These are phyloP conservation scores for Amiota minor DNA, from an alignment of 2,888 invertebrate genomes.

Conservation along the genomic window DNA sequence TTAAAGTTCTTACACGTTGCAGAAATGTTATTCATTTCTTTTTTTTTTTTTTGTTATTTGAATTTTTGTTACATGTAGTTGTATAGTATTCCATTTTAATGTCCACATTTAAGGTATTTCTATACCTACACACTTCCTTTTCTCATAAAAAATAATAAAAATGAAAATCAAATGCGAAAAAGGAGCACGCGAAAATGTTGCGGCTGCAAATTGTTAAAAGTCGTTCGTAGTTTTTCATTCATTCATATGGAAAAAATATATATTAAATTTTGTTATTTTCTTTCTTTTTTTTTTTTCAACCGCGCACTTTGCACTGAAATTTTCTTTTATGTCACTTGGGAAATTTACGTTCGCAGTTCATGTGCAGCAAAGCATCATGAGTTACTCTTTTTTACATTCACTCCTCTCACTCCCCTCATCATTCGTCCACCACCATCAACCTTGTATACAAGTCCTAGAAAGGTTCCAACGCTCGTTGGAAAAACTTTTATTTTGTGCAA, in stretches of 20 bases:
- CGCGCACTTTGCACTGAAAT: constrained; percentile 32
- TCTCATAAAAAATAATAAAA: no score
- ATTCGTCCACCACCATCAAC: no score
- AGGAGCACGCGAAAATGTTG: constrained; percentile 16
- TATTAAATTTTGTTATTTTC: not conserved
- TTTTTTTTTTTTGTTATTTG: not conserved
- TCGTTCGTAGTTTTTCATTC: not conserved
- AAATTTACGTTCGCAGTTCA: constrained; percentile 52
- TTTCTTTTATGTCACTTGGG: constrained; percentile 57
- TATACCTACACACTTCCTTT: no score
- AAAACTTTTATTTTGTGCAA: constrained; percentile 20
- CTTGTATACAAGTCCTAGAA: no score
- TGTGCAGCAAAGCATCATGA: constrained; percentile 3
- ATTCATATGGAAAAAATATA: constrained; percentile 6
- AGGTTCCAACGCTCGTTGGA: not conserved
- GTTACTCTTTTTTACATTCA: not conserved
- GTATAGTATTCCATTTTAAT: no score
- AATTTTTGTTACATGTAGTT: not conserved
- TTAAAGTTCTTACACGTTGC: not conserved
- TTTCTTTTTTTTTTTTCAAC: not conserved
- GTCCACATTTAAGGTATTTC: no score
- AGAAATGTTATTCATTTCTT: not conserved
- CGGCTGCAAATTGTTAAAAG: constrained; percentile 17
- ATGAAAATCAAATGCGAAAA: no score
- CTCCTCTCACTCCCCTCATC: no score